Conservation (phyloP, 1,140 invertebrate genomes). For the Limonius californicus region DNA sequence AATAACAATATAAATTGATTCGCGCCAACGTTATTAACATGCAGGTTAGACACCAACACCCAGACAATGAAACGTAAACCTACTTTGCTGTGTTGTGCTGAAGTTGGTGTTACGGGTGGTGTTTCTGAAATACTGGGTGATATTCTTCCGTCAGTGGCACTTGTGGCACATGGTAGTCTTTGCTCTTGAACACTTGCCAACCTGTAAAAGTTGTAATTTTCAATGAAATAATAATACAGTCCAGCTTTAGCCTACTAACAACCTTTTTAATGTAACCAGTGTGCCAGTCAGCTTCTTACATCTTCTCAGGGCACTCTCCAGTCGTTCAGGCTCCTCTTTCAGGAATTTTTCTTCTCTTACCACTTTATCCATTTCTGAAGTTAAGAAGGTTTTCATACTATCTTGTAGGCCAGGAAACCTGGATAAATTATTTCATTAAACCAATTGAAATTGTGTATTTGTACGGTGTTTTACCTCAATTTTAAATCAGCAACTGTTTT, state of each 20-base stretch:
- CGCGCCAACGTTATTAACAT: slow-evolving; percentile 27
- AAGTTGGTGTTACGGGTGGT: slow-evolving; percentile 60
- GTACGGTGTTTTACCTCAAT: slow-evolving; percentile 50
- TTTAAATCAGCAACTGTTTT: slow-evolving; percentile 93
- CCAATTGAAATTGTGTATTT: neutral
- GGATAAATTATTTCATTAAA: slow-evolving; percentile 10
- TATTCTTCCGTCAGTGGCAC: slow-evolving; percentile 59
- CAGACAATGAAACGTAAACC: slow-evolving; percentile 12
- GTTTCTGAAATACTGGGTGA: slow-evolving; percentile 60
- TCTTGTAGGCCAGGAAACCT: slow-evolving; percentile 86
- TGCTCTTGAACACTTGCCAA: slow-evolving; percentile 94
- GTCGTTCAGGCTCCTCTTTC: slow-evolving; percentile 88
- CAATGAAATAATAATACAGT: too few species aligned
- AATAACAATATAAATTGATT: slow-evolving; percentile 34
- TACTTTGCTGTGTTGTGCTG: slow-evolving; percentile 66
- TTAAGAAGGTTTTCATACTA: slow-evolving; percentile 80
- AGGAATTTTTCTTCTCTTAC: slow-evolving; percentile 93
- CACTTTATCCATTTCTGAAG: slow-evolving; percentile 91
- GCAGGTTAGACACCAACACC: slow-evolving; percentile 29
- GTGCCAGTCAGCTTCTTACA: slow-evolving; percentile 97
- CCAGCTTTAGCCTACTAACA: too few species aligned
- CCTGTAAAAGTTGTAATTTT: slow-evolving; percentile 58
- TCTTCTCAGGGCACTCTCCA: slow-evolving; percentile 84
- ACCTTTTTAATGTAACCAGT: slow-evolving; percentile 95
- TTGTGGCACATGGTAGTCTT: slow-evolving; percentile 64